Percentiles rank a stretch among this genome's conserved stretches.
These are phyloP conservation scores for Buphagus erythrorhynchus DNA, from an alignment of 2,797 vertebrate species.

Conservation along the genomic window DNA sequence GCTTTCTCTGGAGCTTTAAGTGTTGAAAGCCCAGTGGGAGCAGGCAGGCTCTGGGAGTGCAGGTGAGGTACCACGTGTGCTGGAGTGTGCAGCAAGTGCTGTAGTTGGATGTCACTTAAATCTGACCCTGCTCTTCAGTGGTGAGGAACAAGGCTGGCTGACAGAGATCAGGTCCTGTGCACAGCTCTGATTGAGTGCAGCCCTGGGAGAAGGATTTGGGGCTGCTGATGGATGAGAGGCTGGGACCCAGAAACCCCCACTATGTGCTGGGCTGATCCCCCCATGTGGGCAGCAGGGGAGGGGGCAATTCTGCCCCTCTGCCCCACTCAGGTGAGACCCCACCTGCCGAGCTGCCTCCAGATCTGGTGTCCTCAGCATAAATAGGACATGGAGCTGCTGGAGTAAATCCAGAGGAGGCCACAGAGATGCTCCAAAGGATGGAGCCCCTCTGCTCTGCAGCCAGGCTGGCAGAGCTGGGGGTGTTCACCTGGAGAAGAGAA, in stretches of 20 bases:
- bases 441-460: background rate
- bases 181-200: background rate
- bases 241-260: background rate
- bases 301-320: background rate
- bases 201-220: background rate
- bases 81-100: background rate
- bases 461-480: background rate
- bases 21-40: background rate
- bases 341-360: background rate
- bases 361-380: background rate
- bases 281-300: fast-evolving
- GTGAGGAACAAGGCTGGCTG: background rate
- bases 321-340: fast-evolving
- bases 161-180: background rate
- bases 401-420: background rate
- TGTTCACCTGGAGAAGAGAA: background rate
- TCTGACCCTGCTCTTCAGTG: background rate
- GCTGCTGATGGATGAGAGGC: background rate
- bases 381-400: fast-evolving
- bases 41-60: background rate
- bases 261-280: background rate
- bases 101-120: background rate
- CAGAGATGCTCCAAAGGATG: fast-evolving
- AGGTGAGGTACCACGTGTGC: background rate
- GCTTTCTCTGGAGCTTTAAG: background rate